phyloP scores from a whole-genome alignment of 1,140 invertebrate genomes.

The Drosophila elegans region DNA sequence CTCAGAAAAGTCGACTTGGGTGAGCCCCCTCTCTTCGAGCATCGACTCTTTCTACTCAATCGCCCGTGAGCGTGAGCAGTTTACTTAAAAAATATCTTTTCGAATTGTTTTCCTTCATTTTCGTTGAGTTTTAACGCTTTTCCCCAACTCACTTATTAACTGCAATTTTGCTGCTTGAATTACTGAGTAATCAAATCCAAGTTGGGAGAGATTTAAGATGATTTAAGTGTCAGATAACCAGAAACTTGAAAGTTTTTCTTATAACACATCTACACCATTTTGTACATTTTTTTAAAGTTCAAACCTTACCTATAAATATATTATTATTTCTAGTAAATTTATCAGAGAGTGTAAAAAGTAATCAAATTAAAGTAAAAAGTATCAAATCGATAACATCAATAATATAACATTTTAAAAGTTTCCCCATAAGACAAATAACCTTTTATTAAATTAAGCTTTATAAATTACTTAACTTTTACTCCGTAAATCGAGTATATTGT shows the following conservation, averaged over 20 bases:
- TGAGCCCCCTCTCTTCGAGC: slow-evolving; percentile 40
- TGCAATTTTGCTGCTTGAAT: slow-evolving; percentile 48
- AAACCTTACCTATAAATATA: not conserved
- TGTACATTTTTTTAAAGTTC: no score
- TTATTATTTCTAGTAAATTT: not conserved
- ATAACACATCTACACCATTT: no score
- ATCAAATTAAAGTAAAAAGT: no score
- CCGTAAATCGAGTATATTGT: not conserved
- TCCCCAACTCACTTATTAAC: slow-evolving; percentile 34
- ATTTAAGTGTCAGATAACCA: not conserved
- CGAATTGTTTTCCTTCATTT: slow-evolving; percentile 33
- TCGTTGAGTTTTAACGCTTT: slow-evolving; percentile 6
- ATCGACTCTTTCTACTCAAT: slow-evolving; percentile 16
- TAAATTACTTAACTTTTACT: slow-evolving; percentile 17
- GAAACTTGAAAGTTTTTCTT: no score
- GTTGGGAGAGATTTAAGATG: slow-evolving; percentile 26
- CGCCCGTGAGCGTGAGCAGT: slow-evolving; percentile 63
- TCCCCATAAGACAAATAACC: not conserved
- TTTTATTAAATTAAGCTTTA: no score
- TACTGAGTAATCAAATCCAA: slow-evolving; percentile 38
- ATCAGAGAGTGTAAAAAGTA: no score
- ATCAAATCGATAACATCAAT: no score
- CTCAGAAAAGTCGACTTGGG: slow-evolving; percentile 59
- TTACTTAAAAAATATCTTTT: slow-evolving; percentile 59
- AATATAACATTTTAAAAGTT: not conserved